Evolutionary conservation across 2,888 invertebrate genomes (phyloP), one percentile per base, ranked within the genome.

Genomic region (Campoplex capitator): DNA sequence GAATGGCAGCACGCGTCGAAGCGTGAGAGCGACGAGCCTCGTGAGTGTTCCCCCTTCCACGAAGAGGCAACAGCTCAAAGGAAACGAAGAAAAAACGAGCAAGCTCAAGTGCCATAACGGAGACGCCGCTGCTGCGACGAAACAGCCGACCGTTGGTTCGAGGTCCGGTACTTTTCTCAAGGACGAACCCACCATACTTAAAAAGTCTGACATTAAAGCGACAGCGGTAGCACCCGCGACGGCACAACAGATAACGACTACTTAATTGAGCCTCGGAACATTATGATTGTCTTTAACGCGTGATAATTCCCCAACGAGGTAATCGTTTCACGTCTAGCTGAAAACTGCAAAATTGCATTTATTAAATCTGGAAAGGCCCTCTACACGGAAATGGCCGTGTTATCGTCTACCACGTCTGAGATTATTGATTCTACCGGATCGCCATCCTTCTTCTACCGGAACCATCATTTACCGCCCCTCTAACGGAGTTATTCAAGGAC

Each of bases 81-180:
- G 83, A n/a, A 85, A 83, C 78, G 91, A 91, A 23, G 93, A 92
- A 54, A 92, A 91, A 62, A 93, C 91, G 87, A 88, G 79, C 67
- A 94, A 92, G 91, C 90, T 88, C 28, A 93, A 93, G 89, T 92
- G 92, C 88, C 92, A 92, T 90, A 93, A 92, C 68, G 92, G 91
- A 23, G 93, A 93, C 62, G 79, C 90, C 65, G 91, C 91, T 18
- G 93, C 92, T 58, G 83, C 91, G 32, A 81, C 89, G n/a, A 93
- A 94, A 86, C 95, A 94, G 86, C 93, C 94, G 13, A 95, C 94
- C 4, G 95, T 95, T 62, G 95, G 95, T 73, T 95, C 95, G 13
- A 95, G 97, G 68, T 97, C 97, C 0, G 97, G 96, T 28, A 97
- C 97, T 0, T 97, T 97, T 92, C 94, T 97, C 28, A 97, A 97